Base-by-base conservation (phyloP, 1,140 invertebrate genomes). In the Aphelenchoides fujianensis region DNA sequence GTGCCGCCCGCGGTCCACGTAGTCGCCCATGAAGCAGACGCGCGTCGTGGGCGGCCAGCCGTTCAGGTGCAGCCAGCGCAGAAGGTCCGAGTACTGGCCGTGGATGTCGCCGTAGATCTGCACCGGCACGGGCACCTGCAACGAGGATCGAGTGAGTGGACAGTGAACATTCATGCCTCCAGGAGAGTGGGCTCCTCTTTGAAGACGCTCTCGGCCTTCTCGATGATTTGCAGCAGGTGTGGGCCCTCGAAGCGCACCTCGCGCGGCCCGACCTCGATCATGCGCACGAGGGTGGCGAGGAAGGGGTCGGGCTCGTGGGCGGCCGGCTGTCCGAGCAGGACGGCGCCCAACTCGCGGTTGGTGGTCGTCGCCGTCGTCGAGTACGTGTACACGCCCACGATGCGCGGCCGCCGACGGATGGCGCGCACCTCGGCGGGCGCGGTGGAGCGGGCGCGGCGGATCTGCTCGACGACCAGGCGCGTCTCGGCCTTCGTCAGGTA, bases 71-170 rank as follows among this genome's bases (percentile, higher is more conserved):
- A 87, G 86, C 68, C 86, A 73, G 28, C 86, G 75, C 41, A 87
- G 73, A 27, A 87, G 76, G 70, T 87, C 86, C 74, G 82, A 84
- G 72, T 86, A 87, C 73, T 87, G 86, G 34, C 86, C 86, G 68
- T 87, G 86, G 67, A 86, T 86, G 70, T 87, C 86, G 68, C 86
- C 86, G 30, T 61, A 72, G 53, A 72, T 57, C 31, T 9, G 9
- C 9, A 71, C 31, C 19, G 71, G 69, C n/a, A 71, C 28, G 2
- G 71, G 63, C 31, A 71, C n/a, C n/a, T n/a, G n/a, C n/a, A n/a
- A n/a, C n/a, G n/a, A n/a, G n/a, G n/a, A n/a, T n/a, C n/a, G n/a
- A n/a, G n/a, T n/a, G n/a, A n/a, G n/a, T n/a, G n/a, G n/a, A n/a
- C n/a, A n/a, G n/a, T n/a, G n/a, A n/a, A n/a, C n/a, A n/a, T n/a